phyloP scores from a whole-genome alignment of 2,888 invertebrate genomes.

The Drosophila mimetica region DNA sequence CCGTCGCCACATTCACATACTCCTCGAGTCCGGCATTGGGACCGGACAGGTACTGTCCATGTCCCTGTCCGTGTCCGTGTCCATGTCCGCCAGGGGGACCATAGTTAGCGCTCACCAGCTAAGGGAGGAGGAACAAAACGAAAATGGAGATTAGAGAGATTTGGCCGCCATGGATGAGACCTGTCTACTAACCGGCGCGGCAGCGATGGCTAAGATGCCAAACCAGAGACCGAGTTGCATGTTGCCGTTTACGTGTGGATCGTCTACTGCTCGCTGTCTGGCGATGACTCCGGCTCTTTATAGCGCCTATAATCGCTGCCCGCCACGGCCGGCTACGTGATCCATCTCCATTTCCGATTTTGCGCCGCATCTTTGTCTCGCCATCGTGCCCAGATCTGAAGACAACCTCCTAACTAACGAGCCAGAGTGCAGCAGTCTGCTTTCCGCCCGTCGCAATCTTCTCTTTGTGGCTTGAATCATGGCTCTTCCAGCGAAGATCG shows the following conservation, averaged over 20 bases:
- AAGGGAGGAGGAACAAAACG: background rate
- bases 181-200: conserved; percentile 79
- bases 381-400: conserved; percentile 24
- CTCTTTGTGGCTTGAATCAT: conserved; percentile 27
- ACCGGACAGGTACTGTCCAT: conserved; percentile 54
- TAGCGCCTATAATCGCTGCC: conserved; percentile 61
- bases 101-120: conserved; percentile 71
- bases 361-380: conserved; percentile 51
- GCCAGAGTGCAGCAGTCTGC: conserved; percentile 5
- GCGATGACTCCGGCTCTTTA: conserved; percentile 62
- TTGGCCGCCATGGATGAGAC: background rate
- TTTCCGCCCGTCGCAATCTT: conserved; percentile 26
- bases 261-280: conserved; percentile 63
- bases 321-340: conserved; percentile 65
- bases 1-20: conserved; percentile 75
- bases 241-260: conserved; percentile 54
- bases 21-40: conserved; percentile 72
- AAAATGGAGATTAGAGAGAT: conserved; percentile 13
- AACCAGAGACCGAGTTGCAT: conserved; percentile 81
- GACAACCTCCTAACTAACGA: conserved; percentile 18
- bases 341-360: conserved; percentile 76
- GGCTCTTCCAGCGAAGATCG: conserved; percentile 4
- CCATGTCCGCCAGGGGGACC: conserved; percentile 31
- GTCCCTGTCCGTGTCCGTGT: conserved; percentile 3
- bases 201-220: conserved; percentile 79